Conservation (phyloP, 2,888 invertebrate species). For the Lasioglossum leucozonium region DNA sequence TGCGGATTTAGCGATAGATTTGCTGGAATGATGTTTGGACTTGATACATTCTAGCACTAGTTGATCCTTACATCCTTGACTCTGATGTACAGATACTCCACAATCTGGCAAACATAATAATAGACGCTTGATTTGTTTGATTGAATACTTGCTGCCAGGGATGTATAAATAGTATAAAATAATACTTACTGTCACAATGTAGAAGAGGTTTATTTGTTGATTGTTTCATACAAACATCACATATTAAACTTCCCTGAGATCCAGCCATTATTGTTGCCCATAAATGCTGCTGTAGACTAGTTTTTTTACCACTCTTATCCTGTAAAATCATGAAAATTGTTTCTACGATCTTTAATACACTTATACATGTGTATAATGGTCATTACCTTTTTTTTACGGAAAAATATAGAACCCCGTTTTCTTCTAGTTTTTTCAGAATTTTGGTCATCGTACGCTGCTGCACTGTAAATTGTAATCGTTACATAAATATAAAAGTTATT, state of each 20-base stretch:
- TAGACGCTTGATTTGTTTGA: background rate
- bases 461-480: slow-evolving; percentile 70
- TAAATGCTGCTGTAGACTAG: slow-evolving; percentile 86
- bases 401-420: slow-evolving; percentile 95
- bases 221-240: slow-evolving; percentile 92
- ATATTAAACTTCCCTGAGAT: slow-evolving; percentile 88
- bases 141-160: background rate
- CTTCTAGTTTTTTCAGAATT: slow-evolving; percentile 92
- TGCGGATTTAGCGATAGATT: slow-evolving; percentile 82
- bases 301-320: slow-evolving; percentile 91
- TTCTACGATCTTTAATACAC: background rate
- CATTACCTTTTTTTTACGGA: slow-evolving; percentile 94
- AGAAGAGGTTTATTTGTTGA: slow-evolving; percentile 92
- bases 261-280: slow-evolving; percentile 88
- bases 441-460: slow-evolving; percentile 86
- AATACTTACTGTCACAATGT: slow-evolving; percentile 92
- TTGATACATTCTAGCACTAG: slow-evolving; percentile 92
- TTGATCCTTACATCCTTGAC: slow-evolving; percentile 93
- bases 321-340: slow-evolving; percentile 77
- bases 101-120: slow-evolving; percentile 87
- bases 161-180: background rate
- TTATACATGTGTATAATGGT: background rate
- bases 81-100: slow-evolving; percentile 94
- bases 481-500: slow-evolving; percentile 4
- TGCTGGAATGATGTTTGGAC: slow-evolving; percentile 85